Conservation (phyloP, 2,888 invertebrate genomes). For the Nomada hirtipes region DNA sequence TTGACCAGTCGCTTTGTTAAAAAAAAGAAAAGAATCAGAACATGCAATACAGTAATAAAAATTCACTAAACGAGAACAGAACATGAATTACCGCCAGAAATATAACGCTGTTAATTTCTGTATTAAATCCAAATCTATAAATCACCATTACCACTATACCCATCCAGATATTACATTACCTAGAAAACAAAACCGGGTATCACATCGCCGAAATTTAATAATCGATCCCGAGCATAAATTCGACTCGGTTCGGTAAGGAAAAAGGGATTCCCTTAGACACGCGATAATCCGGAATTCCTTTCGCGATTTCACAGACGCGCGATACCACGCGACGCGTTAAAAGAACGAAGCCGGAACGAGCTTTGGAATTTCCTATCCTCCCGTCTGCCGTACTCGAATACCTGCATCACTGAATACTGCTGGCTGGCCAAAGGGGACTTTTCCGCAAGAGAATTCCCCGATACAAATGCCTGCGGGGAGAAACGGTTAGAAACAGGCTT, state of each 20-base stretch:
- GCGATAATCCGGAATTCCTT: slow-evolving; percentile 47
- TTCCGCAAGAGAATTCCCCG: slow-evolving; percentile 63
- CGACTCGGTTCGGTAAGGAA: background rate
- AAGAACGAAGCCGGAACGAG: slow-evolving; percentile 44
- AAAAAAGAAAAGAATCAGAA: too few relatives aligned
- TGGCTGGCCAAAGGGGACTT: slow-evolving; percentile 61
- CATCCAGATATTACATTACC: too few relatives aligned
- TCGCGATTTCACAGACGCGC: slow-evolving; percentile 50
- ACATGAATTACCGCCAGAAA: too few relatives aligned
- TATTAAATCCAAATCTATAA: too few relatives aligned
- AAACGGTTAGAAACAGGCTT: slow-evolving; percentile 28
- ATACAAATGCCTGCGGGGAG: slow-evolving; percentile 60
- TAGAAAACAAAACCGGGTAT: too few relatives aligned
- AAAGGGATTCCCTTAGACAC: slow-evolving; percentile 29
- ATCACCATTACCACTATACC: too few relatives aligned
- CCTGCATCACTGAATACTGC: slow-evolving; percentile 63
- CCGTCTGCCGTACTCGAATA: slow-evolving; percentile 50
- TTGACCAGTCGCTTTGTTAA: too few relatives aligned
- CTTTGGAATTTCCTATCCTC: slow-evolving; percentile 61
- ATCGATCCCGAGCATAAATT: slow-evolving; percentile 14
- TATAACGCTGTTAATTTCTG: too few relatives aligned
- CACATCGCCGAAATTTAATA: slow-evolving; percentile 2
- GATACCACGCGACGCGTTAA: slow-evolving; percentile 53
- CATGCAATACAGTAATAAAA: too few relatives aligned
- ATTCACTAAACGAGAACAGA: too few relatives aligned